Evolutionary conservation across 1,140 invertebrate genomes (phyloP), one percentile per base, ranked within the genome.

Genomic region (Mercenaria mercenaria): DNA sequence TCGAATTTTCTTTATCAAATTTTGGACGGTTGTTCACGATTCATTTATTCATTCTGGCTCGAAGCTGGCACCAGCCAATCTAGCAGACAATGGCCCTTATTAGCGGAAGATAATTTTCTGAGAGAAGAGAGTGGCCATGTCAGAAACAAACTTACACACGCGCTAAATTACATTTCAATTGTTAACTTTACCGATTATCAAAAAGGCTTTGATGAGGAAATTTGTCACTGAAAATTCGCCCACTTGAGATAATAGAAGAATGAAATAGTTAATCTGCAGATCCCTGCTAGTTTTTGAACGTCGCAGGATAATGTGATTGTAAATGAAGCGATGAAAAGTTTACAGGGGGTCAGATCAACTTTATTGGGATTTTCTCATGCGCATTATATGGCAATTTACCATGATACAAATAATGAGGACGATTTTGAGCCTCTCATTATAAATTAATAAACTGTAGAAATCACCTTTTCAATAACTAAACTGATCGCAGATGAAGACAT

Each of bases 391-490:
- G 43, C 86, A 88, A 88, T 88, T 88, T 88, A 88, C 86, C 86
- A 56, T 88, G 86, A 10, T 88, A 80, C 41, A 88, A 81, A 88
- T 88, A 88, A 88, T 88, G 86, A 88, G 86, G 50, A 4, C 41
- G 76, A 88, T 52, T 81, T 88, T 50, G 26, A 50, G 41, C 41
- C 76, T 72, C 86, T 88, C 59, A 81, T 88, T 88, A 79, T 56
- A 69, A 81, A 64, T 88, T 88, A 88, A 88, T 88, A 88, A 88
- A 88, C 76, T 72, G 77, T n/a, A 34, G 77, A 64, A 88, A 76
- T 87, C 84, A 32, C 86, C 50, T 52, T 67, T 81, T 87, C 43
- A 80, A 79, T 37, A 81, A n/a, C 52, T 47, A 50, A n/a, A 76
- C 47, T 76, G 69, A 76, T 59, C 1, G 43, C n/a, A 32, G 26